Evolutionary conservation across 2,888 invertebrate species (phyloP).

Genomic region (Meloe dianella): DNA sequence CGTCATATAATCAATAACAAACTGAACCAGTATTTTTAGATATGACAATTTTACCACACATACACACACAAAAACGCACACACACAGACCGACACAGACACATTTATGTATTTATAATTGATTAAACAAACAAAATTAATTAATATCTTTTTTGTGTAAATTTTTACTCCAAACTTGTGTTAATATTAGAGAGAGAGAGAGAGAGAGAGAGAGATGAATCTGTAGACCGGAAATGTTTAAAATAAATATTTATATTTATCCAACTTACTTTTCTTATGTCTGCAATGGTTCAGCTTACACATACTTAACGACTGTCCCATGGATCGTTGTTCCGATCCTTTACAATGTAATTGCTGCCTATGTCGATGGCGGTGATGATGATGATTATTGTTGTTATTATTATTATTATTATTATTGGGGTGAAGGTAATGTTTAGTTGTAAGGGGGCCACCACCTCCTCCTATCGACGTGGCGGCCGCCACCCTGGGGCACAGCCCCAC

Average conservation of each 20-base stretch:
- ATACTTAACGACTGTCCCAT: slow-evolving; percentile 84
- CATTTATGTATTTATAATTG: neutral
- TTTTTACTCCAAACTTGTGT: neutral
- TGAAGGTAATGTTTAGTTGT: slow-evolving; percentile 38
- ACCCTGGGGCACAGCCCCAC: slow-evolving; percentile 60
- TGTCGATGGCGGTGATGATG: slow-evolving; percentile 40
- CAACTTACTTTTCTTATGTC: slow-evolving; percentile 76
- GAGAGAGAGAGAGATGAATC: too few relatives aligned
- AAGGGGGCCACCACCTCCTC: slow-evolving; percentile 40
- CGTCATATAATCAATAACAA: neutral
- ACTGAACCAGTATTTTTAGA: neutral
- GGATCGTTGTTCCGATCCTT: slow-evolving; percentile 55
- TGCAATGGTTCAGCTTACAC: slow-evolving; percentile 77
- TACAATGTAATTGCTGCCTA: slow-evolving; percentile 30
- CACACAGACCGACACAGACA: neutral
- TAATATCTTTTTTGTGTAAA: neutral
- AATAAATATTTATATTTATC: neutral
- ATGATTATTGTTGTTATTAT: slow-evolving; percentile 33
- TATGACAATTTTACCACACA: slow-evolving; percentile 1
- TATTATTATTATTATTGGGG: slow-evolving; percentile 42
- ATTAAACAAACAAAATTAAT: slow-evolving; percentile 5
- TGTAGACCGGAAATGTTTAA: neutral
- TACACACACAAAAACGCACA: neutral
- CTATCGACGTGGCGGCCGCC: slow-evolving; percentile 53
- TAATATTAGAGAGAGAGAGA: too few relatives aligned